Evolutionary conservation across 2,888 invertebrate species (phyloP), one percentile per base, ranked within the genome.

Genomic region (Leptopterna dolabrata): DNA sequence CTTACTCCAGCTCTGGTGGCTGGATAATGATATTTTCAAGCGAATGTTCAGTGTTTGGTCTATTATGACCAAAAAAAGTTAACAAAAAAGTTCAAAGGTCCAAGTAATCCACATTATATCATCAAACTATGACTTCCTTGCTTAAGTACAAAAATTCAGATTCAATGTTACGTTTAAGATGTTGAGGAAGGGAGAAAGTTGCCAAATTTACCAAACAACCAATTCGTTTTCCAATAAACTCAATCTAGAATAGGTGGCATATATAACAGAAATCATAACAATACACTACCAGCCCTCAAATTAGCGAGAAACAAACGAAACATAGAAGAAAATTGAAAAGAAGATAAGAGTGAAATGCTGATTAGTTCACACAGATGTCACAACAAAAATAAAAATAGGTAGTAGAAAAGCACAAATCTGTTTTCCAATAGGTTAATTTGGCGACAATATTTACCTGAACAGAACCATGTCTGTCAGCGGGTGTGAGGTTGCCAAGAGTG

Each of bases 391-490:
- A n/a, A 43, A 45, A 43, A n/a, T 19, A 78, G 43, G 43, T 19
- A 41, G 78, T 1, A 76, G 71, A 71, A 76, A 76, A 76, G 76
- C 76, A 41, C 63, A 63, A 19, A 19, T 16, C 36, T 30, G 73
- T 78, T 78, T 81, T 55, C 81, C 76, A 51, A 73, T 29, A 76
- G 43, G 71, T 83, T 55, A 43, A 41, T 83, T 41, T 9, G 71
- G 83, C 27, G 41, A 43, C 3, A 71, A 88, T 87, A 41, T 41
- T 87, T 89, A 97, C 97, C 96, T 98, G 98, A 91, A 98, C 98
- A 92, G 98, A 98, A 93, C 98, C 98, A 92, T 98, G 98, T 93
- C 98, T 95, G 93, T 98, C 98, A 90, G 98, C 97, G 91, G 98
- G 97, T 91, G 97, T 97, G 92, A 97, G 94, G 92, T 96, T 96